These are phyloP conservation scores for Machaerirhynchus nigripectus DNA, from an alignment of 2,113 vertebrate species.

Conservation along the genomic window DNA sequence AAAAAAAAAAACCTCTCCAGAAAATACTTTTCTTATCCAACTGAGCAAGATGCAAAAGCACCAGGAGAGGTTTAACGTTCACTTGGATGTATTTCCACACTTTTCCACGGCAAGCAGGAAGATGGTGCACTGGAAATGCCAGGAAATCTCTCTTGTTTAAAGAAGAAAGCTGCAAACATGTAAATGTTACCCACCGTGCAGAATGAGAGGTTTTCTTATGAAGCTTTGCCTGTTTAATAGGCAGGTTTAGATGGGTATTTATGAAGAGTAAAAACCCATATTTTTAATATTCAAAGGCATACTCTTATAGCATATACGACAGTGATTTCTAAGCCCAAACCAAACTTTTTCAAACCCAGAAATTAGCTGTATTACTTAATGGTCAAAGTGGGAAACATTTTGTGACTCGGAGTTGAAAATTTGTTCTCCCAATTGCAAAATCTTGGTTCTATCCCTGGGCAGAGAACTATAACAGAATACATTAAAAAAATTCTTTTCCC, in stretches of 20 bases:
- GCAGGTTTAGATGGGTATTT: background rate
- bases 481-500: background rate
- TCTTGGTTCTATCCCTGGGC: background rate
- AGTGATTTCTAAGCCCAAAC: background rate
- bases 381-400: background rate
- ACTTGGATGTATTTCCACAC: background rate
- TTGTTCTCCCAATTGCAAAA: background rate
- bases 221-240: background rate
- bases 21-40: background rate
- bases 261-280: background rate
- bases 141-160: background rate
- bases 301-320: rapidly evolving
- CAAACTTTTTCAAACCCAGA: background rate
- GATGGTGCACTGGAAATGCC: background rate
- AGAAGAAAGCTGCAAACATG: background rate
- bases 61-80: background rate
- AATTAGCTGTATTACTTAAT: background rate
- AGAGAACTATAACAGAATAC: background rate
- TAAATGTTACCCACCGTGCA: background rate
- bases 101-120: background rate
- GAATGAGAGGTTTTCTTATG: background rate
- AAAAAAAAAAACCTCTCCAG: background rate
- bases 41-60: background rate
- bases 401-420: background rate
- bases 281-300: background rate